Evolutionary conservation across 2,888 invertebrate species (phyloP).

Genomic region (Anthrax anthrax): DNA sequence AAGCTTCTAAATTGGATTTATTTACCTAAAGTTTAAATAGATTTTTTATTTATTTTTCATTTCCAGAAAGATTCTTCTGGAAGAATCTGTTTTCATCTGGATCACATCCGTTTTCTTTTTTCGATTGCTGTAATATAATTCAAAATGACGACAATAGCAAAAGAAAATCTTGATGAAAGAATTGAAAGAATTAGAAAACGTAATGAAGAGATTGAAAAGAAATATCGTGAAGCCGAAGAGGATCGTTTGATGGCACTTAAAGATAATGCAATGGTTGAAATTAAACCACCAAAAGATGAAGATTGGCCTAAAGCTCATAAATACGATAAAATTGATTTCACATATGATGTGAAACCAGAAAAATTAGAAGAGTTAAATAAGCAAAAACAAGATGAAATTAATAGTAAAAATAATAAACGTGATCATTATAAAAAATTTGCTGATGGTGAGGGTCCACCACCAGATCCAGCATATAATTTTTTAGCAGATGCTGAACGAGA

Average conservation of each 20-base stretch:
- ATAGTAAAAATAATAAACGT: conserved; percentile 6
- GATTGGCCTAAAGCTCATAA: conserved; percentile 36
- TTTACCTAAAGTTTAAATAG: no score
- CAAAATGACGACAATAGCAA: conserved; percentile 10
- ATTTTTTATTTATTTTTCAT: no score
- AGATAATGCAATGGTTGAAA: conserved; percentile 31
- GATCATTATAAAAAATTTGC: conserved; percentile 19
- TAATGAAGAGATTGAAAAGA: conserved; percentile 16
- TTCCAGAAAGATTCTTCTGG: no score
- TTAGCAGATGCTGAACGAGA: conserved; percentile 34
- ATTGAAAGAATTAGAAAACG: conserved; percentile 15
- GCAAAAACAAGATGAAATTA: conserved; percentile 1
- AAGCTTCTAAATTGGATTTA: no score
- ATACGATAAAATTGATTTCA: conserved; percentile 37
- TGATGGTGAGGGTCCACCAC: conserved; percentile 34
- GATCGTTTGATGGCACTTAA: conserved; percentile 35
- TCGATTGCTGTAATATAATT: no score
- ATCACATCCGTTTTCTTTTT: no score
- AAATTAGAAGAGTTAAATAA: conserved; percentile 15
- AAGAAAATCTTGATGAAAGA: conserved; percentile 15
- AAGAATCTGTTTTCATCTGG: no score
- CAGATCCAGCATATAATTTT: conserved; percentile 35
- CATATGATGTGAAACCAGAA: conserved; percentile 13
- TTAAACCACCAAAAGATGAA: conserved; percentile 25
- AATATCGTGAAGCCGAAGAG: conserved; percentile 30